A percentile compares a stretch with the other conserved stretches of the same genome.
These are phyloP conservation scores for Thinocorus orbignyianus DNA, from an alignment of 2,113 vertebrate genomes.

Conservation along the genomic window DNA sequence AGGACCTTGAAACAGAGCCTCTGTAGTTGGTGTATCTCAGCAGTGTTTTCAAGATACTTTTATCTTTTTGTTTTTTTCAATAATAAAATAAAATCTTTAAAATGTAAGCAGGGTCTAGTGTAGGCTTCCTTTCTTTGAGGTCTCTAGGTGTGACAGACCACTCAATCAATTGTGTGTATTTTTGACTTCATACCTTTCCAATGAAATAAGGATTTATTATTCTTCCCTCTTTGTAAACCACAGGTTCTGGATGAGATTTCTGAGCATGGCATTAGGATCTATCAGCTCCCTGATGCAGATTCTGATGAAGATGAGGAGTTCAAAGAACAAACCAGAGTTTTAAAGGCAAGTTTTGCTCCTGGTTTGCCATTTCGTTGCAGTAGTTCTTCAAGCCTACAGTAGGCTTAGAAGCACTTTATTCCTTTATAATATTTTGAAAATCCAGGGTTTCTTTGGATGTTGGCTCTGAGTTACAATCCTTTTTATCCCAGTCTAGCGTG, in stretches of 20 bases:
- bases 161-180: background rate
- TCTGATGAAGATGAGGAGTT: conserved; percentile 96
- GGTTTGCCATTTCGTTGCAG: background rate
- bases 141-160: background rate
- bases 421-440: background rate
- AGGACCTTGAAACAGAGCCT: background rate
- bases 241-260: conserved; percentile 91
- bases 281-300: conserved; percentile 92
- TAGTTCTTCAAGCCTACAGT: background rate
- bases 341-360: conserved; percentile 78
- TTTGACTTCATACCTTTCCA: background rate
- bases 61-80: background rate
- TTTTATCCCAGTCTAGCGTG: background rate
- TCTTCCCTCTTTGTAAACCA: background rate
- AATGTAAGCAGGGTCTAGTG: background rate
- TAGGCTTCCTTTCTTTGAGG: background rate
- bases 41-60: background rate
- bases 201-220: background rate
- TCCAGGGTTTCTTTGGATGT: background rate
- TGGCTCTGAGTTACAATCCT: background rate
- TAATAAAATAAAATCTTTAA: background rate
- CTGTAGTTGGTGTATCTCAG: background rate
- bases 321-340: conserved; percentile 90
- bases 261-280: conserved; percentile 90
- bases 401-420: background rate